A percentile compares a stretch with the other conserved stretches of the same genome.
Conservation (phyloP, 2,797 vertebrate species). For the Loris lydekkerianus region DNA sequence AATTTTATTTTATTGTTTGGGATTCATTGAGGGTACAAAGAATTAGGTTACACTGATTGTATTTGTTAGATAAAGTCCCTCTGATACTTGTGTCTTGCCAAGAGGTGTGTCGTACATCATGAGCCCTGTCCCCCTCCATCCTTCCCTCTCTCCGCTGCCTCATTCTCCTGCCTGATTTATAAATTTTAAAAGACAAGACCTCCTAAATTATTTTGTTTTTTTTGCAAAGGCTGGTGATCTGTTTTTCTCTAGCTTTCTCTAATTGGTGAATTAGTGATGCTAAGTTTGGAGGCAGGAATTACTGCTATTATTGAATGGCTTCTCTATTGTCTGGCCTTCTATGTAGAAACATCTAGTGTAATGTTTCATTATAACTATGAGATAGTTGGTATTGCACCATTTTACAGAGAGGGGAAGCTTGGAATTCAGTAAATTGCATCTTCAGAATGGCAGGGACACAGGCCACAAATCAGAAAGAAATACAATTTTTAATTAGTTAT, state of each 20-base stretch:
- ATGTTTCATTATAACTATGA: not conserved
- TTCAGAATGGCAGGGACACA: not conserved
- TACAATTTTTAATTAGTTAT: constrained; percentile 54
- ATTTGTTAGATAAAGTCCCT: too few relatives aligned
- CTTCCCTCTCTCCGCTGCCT: too few relatives aligned
- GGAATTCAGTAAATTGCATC: not conserved
- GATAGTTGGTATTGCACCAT: not conserved
- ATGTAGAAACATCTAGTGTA: not conserved
- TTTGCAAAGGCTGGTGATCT: constrained; percentile 16
- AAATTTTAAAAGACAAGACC: not conserved
- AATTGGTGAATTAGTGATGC: not conserved
- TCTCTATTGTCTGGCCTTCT: not conserved
- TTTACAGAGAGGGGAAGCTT: not conserved
- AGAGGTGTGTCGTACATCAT: too few relatives aligned
- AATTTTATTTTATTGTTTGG: not conserved
- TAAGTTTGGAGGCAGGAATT: not conserved
- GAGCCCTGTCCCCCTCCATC: too few relatives aligned
- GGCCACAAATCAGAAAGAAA: not conserved
- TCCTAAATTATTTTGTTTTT: not conserved
- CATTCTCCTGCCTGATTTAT: not conserved
- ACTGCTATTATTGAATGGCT: not conserved
- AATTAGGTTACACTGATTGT: too few relatives aligned
- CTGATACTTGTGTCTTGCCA: too few relatives aligned
- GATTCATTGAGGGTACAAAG: too few relatives aligned
- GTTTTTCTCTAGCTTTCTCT: constrained; percentile 18